Conservation (phyloP, 2,888 invertebrate genomes). For the Ramazzottius varieornatus region DNA sequence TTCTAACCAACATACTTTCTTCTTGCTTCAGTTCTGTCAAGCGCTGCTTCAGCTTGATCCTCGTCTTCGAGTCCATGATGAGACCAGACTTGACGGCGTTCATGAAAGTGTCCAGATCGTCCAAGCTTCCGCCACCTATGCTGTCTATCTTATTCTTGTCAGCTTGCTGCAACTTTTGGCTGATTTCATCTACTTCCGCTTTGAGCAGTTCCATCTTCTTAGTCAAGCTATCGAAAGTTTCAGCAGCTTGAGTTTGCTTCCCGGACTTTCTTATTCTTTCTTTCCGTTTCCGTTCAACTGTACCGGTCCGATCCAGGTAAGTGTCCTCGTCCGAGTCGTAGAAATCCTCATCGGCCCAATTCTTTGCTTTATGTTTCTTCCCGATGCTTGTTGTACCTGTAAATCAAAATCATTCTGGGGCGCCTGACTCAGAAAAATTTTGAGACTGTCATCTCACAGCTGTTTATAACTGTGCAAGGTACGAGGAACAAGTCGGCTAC, state of each 20-base stretch:
- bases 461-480: too few relatives aligned
- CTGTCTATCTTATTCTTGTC: not conserved
- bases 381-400: conserved; percentile 1
- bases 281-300: conserved; percentile 57
- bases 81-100: conserved; percentile 22
- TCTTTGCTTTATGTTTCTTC: conserved; percentile 17
- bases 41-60: conserved; percentile 19
- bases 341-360: conserved; percentile 45
- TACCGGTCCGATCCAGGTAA: conserved; percentile 76
- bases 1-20: conserved; percentile 36
- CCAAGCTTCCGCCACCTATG: conserved; percentile 28
- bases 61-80: conserved; percentile 23
- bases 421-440: too few relatives aligned
- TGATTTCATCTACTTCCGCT: conserved; percentile 22
- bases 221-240: not conserved
- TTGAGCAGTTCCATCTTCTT: conserved; percentile 35
- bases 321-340: conserved; percentile 86
- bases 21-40: conserved; percentile 41
- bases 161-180: conserved; percentile 7
- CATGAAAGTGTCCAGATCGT: conserved; percentile 64
- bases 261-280: conserved; percentile 38
- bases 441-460: too few relatives aligned
- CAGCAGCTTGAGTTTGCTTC: conserved; percentile 18
- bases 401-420: not conserved
- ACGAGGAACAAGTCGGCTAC: too few relatives aligned